These are phyloP conservation scores for Noctua fimbriata DNA, from an alignment of 2,888 invertebrate genomes.

Conservation along the genomic window DNA sequence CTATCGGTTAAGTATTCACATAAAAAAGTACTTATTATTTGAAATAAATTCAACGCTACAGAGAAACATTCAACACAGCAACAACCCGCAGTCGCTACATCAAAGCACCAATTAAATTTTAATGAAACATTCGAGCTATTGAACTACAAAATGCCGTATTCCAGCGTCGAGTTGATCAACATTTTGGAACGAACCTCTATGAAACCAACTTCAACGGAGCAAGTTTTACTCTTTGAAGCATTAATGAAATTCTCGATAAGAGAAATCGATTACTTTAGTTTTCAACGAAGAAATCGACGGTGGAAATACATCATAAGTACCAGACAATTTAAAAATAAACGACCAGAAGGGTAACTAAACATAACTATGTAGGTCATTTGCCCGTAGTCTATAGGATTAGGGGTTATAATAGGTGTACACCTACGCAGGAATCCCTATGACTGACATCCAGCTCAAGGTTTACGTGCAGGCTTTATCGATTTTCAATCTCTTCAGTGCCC, in stretches of 20 bases:
- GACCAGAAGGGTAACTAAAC: not conserved
- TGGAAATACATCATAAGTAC: not conserved
- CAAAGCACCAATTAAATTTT: slow-evolving; percentile 35
- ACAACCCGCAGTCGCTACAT: not conserved
- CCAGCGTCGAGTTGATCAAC: slow-evolving; percentile 69
- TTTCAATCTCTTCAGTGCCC: slow-evolving; percentile 18
- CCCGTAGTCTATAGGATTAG: not conserved
- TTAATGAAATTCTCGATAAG: slow-evolving; percentile 76
- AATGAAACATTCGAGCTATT: slow-evolving; percentile 43
- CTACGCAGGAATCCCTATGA: slow-evolving; percentile 41
- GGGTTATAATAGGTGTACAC: not conserved
- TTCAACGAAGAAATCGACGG: slow-evolving; percentile 9
- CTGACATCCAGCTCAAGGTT: slow-evolving; percentile 41
- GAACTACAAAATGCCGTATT: slow-evolving; percentile 51
- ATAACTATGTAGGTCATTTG: not conserved
- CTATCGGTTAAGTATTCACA: not conserved
- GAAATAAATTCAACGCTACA: not conserved
- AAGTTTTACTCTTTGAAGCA: slow-evolving; percentile 73
- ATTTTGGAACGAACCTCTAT: slow-evolving; percentile 65
- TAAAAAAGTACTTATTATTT: not conserved
- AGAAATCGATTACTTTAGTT: slow-evolving; percentile 63
- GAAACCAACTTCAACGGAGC: slow-evolving; percentile 69
- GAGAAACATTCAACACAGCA: slow-evolving; percentile 3
- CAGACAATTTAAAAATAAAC: not conserved
- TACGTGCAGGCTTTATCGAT: slow-evolving; percentile 3